Conservation (phyloP, 2,888 invertebrate genomes). For the Neoscelio sp. region DNA sequence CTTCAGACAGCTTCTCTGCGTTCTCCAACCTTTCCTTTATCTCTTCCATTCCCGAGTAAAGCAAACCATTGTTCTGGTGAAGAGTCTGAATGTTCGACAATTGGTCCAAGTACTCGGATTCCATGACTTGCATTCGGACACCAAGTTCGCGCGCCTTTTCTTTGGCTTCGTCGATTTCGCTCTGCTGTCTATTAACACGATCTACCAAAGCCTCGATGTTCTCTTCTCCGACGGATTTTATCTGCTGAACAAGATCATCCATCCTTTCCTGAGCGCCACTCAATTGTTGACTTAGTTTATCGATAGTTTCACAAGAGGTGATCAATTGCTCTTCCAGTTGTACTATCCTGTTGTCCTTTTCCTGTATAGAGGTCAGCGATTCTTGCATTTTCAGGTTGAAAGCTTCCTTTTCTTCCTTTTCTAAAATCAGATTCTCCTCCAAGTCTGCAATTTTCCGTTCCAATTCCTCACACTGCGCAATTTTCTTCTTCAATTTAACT, state of each 20-base stretch:
- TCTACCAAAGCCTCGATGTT: conserved; percentile 62
- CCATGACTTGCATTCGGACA: conserved; percentile 81
- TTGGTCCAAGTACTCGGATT: conserved; percentile 78
- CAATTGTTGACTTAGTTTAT: conserved; percentile 66
- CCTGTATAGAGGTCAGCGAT: conserved; percentile 66
- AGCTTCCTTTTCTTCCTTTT: conserved; percentile 77
- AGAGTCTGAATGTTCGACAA: conserved; percentile 77
- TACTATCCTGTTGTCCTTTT: conserved; percentile 75
- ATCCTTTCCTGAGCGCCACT: conserved; percentile 68
- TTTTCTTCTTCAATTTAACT: conserved; percentile 90
- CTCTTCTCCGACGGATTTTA: conserved; percentile 63
- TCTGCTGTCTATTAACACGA: conserved; percentile 70
- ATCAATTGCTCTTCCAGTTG: conserved; percentile 73
- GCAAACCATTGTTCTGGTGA: conserved; percentile 76
- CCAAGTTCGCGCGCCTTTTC: conserved; percentile 80
- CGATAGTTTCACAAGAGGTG: conserved; percentile 49
- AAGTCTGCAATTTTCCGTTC: conserved; percentile 82
- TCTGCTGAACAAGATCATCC: conserved; percentile 7
- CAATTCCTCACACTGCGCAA: conserved; percentile 86
- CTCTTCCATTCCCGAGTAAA: conserved; percentile 81
- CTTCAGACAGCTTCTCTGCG: conserved; percentile 77
- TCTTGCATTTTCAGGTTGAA: conserved; percentile 75
- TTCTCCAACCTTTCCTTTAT: conserved; percentile 79
- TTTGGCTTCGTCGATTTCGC: conserved; percentile 77
- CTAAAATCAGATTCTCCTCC: conserved; percentile 74